Conservation (phyloP, 2,113 vertebrate species). For the Lagopus muta region DNA sequence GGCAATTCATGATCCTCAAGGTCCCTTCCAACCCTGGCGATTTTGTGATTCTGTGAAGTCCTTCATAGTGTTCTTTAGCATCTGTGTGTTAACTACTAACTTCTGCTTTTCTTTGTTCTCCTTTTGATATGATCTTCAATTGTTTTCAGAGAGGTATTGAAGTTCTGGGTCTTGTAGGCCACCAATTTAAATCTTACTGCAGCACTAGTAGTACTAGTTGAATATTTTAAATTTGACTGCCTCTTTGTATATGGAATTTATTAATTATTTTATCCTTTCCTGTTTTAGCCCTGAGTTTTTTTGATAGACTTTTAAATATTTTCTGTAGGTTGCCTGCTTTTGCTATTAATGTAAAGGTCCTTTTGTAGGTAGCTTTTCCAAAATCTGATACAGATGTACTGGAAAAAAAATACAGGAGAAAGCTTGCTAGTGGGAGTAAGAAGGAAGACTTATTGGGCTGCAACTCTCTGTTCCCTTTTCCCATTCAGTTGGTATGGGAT, state of each 20-base stretch:
- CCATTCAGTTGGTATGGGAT: fast-evolving
- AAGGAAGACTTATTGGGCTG: neutral
- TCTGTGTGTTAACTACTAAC: neutral
- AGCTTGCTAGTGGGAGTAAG: neutral
- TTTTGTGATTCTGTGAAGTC: no score
- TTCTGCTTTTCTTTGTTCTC: neutral
- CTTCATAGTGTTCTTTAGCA: neutral
- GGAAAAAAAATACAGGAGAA: neutral
- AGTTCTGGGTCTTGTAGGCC: neutral
- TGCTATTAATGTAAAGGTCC: neutral
- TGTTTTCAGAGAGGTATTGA: neutral
- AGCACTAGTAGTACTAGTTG: neutral
- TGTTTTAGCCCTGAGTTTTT: neutral
- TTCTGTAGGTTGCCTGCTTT: neutral
- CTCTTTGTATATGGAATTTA: neutral
- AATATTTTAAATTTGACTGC: neutral
- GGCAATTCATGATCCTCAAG: no score
- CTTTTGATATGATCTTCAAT: neutral
- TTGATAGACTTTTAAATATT: neutral
- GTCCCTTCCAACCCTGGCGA: no score
- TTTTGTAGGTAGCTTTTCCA: neutral
- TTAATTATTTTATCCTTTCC: neutral
- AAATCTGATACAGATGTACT: neutral
- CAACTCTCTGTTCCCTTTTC: neutral
- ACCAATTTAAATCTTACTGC: neutral